These are phyloP conservation scores for Lepidonotus clava DNA, from an alignment of 2,888 invertebrate species.

Conservation along the genomic window DNA sequence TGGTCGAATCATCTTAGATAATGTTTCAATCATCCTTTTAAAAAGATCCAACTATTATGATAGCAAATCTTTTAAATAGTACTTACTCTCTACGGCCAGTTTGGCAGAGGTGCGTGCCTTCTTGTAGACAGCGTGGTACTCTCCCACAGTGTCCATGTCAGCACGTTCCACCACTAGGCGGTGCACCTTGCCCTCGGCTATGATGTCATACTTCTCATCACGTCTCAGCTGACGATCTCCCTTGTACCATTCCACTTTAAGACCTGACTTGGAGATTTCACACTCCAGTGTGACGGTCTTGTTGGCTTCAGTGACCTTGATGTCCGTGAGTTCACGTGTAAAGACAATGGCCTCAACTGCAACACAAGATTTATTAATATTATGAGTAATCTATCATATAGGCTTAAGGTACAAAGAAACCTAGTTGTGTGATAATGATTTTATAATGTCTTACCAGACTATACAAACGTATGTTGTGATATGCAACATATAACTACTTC, in stretches of 20 bases:
- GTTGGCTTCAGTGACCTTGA: constrained; percentile 72
- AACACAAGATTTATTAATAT: no score
- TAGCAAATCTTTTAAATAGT: no score
- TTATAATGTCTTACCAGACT: neutral
- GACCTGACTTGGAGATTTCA: constrained; percentile 89
- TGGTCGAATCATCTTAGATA: no score
- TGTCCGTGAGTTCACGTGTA: constrained; percentile 73
- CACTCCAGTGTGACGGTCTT: constrained; percentile 84
- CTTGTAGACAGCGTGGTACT: constrained; percentile 70
- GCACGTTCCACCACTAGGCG: constrained; percentile 92
- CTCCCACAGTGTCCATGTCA: constrained; percentile 83
- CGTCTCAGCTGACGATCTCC: constrained; percentile 60
- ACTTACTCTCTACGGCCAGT: constrained; percentile 74
- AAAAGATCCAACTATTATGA: neutral
- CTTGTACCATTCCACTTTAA: constrained; percentile 88
- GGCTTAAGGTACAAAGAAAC: no score
- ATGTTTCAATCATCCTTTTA: no score
- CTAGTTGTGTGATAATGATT: neutral
- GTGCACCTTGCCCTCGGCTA: constrained; percentile 82
- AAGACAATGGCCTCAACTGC: constrained; percentile 77
- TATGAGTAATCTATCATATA: no score
- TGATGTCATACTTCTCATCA: constrained; percentile 61
- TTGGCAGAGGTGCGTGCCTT: constrained; percentile 73
- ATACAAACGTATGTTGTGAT: no score
- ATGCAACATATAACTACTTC: no score